Conservation (phyloP, 2,797 vertebrate genomes). For the Xenops minutus region DNA sequence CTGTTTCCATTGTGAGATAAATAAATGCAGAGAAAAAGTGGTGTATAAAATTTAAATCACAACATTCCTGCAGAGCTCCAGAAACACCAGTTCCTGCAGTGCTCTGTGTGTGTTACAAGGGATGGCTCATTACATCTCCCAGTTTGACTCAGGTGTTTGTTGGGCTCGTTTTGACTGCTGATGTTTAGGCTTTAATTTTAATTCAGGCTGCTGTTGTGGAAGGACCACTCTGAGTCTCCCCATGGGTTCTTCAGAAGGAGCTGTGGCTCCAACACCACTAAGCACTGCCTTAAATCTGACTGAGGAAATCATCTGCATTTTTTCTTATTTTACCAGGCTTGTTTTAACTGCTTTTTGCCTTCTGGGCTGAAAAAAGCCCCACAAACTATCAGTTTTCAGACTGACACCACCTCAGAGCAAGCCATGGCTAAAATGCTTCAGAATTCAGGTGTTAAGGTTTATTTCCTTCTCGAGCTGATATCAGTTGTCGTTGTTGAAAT, state of each 20-base stretch:
- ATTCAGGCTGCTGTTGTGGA: not conserved
- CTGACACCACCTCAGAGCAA: not conserved
- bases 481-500: not conserved
- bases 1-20: not conserved
- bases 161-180: not conserved
- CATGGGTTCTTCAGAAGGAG: not conserved
- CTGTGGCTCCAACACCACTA: not conserved
- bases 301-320: not conserved
- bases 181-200: not conserved
- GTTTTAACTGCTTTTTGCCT: not conserved
- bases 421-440: rapidly evolving
- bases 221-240: not conserved
- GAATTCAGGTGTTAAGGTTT: not conserved
- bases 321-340: not conserved
- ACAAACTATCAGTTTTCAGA: not conserved
- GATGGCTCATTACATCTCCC: not conserved
- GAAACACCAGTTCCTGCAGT: not conserved
- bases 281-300: not conserved
- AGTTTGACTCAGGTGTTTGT: not conserved
- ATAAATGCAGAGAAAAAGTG: not conserved
- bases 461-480: not conserved
- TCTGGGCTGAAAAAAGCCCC: not conserved
- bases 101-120: not conserved
- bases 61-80: not conserved
- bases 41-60: not conserved